A percentile compares a stretch with the other conserved stretches of the same genome.
phyloP scores from a whole-genome alignment of 2,113 vertebrate genomes.

The Elephantulus edwardii region DNA sequence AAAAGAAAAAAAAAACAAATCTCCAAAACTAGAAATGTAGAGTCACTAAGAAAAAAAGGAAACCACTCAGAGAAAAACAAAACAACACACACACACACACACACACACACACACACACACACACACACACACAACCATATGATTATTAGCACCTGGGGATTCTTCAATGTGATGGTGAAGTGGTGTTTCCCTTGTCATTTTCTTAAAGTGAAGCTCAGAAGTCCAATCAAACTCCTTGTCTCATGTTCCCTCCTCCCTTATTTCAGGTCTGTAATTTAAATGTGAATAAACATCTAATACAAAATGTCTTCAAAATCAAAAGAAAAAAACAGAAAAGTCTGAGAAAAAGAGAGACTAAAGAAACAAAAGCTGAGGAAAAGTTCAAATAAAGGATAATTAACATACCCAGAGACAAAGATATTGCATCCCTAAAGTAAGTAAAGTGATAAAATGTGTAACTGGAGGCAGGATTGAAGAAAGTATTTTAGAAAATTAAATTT shows the following conservation, averaged over 20 bases:
- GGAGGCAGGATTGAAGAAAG: background rate
- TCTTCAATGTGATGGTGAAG: background rate
- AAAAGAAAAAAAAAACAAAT: background rate
- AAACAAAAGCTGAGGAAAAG: background rate
- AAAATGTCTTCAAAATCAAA: background rate
- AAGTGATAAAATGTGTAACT: background rate
- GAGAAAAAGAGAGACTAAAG: background rate
- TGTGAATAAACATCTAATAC: background rate
- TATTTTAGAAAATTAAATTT: constrained; percentile 24
- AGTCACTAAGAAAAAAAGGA: background rate
- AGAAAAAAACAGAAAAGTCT: background rate
- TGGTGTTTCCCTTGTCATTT: background rate
- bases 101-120: background rate
- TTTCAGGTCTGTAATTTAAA: background rate
- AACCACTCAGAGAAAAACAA: background rate
- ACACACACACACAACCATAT: background rate
- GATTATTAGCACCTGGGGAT: background rate
- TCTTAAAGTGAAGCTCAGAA: background rate
- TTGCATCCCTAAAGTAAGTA: background rate
- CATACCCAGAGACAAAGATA: background rate
- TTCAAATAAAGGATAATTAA: background rate
- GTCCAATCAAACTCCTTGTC: background rate
- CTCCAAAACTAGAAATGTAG: background rate
- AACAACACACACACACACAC: no score
- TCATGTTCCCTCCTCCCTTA: background rate